A percentile compares a stretch with the other conserved stretches of the same genome.
Conservation (phyloP, 2,797 vertebrate species). For the Caiman crocodilus region DNA sequence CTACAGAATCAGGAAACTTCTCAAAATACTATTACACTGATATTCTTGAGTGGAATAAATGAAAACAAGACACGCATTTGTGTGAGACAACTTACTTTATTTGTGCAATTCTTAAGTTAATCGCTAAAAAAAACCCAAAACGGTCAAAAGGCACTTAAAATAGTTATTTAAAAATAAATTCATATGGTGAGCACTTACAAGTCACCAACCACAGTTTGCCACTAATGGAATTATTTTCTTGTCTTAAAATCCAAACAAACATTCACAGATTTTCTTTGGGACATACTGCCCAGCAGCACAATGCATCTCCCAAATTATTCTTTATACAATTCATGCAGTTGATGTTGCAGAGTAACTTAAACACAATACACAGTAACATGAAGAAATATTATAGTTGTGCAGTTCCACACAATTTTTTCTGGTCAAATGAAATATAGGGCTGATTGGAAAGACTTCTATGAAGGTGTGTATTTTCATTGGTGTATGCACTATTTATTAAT, state of each 20-base stretch:
- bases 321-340: conserved; percentile 35
- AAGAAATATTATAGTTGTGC: conserved; percentile 34
- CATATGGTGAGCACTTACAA: conserved; percentile 76
- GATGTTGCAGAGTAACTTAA: conserved; percentile 57
- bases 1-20: neutral
- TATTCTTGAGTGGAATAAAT: conserved; percentile 33
- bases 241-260: conserved; percentile 64
- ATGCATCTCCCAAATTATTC: conserved; percentile 61
- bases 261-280: conserved; percentile 73
- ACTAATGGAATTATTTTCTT: conserved; percentile 63
- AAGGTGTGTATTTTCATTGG: neutral
- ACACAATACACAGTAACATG: conserved; percentile 55
- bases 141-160: conserved; percentile 83
- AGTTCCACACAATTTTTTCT: conserved; percentile 48
- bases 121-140: conserved; percentile 80
- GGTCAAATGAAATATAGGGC: conserved; percentile 29
- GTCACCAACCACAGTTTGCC: conserved; percentile 63
- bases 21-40: neutral
- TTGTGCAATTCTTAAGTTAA: conserved; percentile 77
- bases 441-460: conserved; percentile 34
- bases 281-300: conserved; percentile 81
- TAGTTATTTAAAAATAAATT: conserved; percentile 77
- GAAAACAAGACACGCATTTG: conserved; percentile 62
- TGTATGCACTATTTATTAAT: neutral
- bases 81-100: conserved; percentile 80